Evolutionary conservation across 2,888 invertebrate species (phyloP).

Genomic region (Asteroscopus sphinx): DNA sequence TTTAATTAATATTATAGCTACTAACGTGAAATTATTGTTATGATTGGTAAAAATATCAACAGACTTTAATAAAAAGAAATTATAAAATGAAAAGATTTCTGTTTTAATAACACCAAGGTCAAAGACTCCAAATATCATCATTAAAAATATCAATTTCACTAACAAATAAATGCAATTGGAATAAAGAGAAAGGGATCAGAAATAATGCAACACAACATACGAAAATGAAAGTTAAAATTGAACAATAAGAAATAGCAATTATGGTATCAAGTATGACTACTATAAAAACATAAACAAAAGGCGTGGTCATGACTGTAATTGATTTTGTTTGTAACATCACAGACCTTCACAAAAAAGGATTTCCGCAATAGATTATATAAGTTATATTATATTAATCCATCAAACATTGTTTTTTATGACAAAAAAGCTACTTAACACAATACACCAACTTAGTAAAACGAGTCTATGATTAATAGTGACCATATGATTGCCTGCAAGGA

Average conservation of each 20-base stretch:
- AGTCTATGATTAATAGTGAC: constrained; percentile 55
- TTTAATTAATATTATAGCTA: constrained; percentile 40
- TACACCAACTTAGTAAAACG: constrained; percentile 40
- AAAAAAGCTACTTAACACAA: constrained; percentile 54
- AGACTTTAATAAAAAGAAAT: not conserved
- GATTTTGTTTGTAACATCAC: constrained; percentile 40
- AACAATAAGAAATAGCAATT: constrained; percentile 15
- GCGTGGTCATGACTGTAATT: constrained; percentile 47
- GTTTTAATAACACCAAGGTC: not conserved
- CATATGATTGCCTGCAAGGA: constrained; percentile 57
- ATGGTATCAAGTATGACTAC: no score
- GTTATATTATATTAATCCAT: constrained; percentile 48
- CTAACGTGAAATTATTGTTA: constrained; percentile 13
- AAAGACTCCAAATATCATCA: not conserved
- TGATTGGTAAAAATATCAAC: constrained; percentile 17
- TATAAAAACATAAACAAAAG: constrained; percentile 37
- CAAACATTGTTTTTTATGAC: constrained; percentile 38
- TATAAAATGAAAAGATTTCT: not conserved
- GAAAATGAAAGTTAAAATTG: constrained; percentile 25
- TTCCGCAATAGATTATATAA: constrained; percentile 68
- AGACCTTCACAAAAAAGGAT: constrained; percentile 56
- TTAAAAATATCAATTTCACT: not conserved
- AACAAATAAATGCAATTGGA: no score
- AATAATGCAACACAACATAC: not conserved
- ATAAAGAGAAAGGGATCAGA: no score